These are phyloP conservation scores for Phalera bucephala DNA, from an alignment of 2,888 invertebrate species.

Conservation along the genomic window DNA sequence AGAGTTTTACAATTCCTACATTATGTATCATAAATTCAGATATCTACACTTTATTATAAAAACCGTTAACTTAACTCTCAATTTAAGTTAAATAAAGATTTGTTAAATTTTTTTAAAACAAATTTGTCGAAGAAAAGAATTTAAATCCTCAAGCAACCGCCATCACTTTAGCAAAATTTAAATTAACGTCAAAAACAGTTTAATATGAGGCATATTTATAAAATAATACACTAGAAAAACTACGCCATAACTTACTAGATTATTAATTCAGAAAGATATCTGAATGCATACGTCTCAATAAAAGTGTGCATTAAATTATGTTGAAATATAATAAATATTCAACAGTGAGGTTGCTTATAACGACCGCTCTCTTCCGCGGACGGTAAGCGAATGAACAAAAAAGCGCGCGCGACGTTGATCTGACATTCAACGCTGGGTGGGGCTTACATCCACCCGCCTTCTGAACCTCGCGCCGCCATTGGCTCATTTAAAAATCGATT, in stretches of 20 bases:
- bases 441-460: conserved; percentile 67
- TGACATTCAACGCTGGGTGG: conserved; percentile 68
- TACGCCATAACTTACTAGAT: background rate
- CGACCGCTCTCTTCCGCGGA: conserved; percentile 52
- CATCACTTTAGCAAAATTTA: too few species aligned
- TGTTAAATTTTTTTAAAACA: too few species aligned
- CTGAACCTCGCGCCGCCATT: conserved; percentile 63
- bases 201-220: too few species aligned
- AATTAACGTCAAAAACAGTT: too few species aligned
- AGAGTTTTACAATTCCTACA: too few species aligned
- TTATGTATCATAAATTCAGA: too few species aligned
- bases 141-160: too few species aligned
- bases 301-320: conserved; percentile 18
- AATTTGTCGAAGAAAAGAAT: too few species aligned
- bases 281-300: conserved; percentile 13
- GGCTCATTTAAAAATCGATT: conserved; percentile 82
- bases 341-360: conserved; percentile 12
- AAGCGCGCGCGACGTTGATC: conserved; percentile 67
- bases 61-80: too few species aligned
- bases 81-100: too few species aligned
- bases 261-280: background rate
- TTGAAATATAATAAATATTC: conserved; percentile 27
- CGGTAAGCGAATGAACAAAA: conserved; percentile 74
- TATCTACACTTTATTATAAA: too few species aligned
- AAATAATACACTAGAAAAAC: background rate